A percentile compares a stretch with the other conserved stretches of the same genome.
These are phyloP conservation scores for Etheostoma perlongum DNA, from an alignment of 2,797 vertebrate species.

Conservation along the genomic window DNA sequence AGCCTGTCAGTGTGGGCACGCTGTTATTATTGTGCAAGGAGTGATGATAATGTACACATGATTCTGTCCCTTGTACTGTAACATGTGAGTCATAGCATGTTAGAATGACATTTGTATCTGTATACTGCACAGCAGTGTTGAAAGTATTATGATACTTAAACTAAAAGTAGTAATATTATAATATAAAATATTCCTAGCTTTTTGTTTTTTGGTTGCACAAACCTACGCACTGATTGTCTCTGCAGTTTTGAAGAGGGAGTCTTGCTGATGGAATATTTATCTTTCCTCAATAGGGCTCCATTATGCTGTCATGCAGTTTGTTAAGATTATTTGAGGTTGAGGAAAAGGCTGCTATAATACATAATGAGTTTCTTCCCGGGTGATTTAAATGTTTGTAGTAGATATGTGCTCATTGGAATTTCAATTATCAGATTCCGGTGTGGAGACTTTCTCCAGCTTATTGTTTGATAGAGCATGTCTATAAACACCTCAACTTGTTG, in stretches of 20 bases:
- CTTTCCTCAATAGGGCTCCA: conserved; percentile 61
- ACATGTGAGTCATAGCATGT: conserved; percentile 6
- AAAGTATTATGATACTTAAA: neutral
- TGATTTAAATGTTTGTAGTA: conserved; percentile 71
- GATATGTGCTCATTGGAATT: conserved; percentile 75
- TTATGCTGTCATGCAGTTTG: conserved; percentile 70
- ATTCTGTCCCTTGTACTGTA: conserved; percentile 10
- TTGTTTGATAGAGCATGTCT: conserved; percentile 63
- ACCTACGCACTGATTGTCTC: conserved; percentile 30
- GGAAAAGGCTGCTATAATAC: conserved; percentile 66
- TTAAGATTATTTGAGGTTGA: conserved; percentile 75
- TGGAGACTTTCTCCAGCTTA: conserved; percentile 41
- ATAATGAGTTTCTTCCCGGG: conserved; percentile 69
- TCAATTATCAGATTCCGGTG: conserved; percentile 66
- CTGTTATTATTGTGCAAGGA: conserved; percentile 37
- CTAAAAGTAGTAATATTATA: neutral
- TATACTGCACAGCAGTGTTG: neutral
- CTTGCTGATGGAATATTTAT: conserved; percentile 66
- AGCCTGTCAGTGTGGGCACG: conserved; percentile 28
- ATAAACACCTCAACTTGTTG: conserved; percentile 60
- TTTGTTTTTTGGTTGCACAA: conserved; percentile 35
- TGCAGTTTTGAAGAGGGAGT: conserved; percentile 41
- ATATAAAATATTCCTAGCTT: neutral
- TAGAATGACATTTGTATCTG: neutral
- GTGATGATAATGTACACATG: conserved; percentile 24